These are phyloP conservation scores for Chymomyza fuscimana DNA, from an alignment of 2,888 invertebrate species.

Conservation along the genomic window DNA sequence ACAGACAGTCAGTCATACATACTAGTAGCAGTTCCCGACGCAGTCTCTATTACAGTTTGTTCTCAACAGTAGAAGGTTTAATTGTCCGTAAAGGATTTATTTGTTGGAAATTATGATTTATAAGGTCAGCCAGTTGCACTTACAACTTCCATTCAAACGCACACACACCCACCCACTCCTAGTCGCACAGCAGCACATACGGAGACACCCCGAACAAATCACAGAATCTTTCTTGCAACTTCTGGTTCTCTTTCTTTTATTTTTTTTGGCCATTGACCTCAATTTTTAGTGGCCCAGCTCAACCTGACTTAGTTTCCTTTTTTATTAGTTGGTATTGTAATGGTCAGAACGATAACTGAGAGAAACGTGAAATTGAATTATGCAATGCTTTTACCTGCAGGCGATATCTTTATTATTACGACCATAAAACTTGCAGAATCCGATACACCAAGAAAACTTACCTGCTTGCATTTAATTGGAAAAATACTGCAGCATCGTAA, in stretches of 20 bases:
- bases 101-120: constrained; percentile 71
- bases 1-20: not conserved
- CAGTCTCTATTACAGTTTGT: constrained; percentile 55
- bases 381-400: constrained; percentile 57
- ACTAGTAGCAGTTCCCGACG: constrained; percentile 12
- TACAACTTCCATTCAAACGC: constrained; percentile 38
- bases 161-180: constrained; percentile 33
- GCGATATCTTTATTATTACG: constrained; percentile 22
- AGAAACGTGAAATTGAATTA: constrained; percentile 52
- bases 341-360: constrained; percentile 29
- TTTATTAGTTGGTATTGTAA: constrained; percentile 11
- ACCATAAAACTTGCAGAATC: constrained; percentile 29
- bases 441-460: constrained; percentile 1
- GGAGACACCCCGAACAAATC: constrained; percentile 20
- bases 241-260: constrained; percentile 46
- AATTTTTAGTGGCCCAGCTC: constrained; percentile 39
- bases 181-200: constrained; percentile 24
- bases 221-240: constrained; percentile 15
- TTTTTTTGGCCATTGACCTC: constrained; percentile 58
- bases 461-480: constrained; percentile 15
- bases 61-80: constrained; percentile 50
- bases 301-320: constrained; percentile 19
- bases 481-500: constrained; percentile 28
- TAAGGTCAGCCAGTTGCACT: constrained; percentile 62
- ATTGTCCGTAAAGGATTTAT: constrained; percentile 71